Percentiles rank a stretch among this genome's conserved stretches.
phyloP scores from a whole-genome alignment of 2,113 vertebrate species.

The Chlamydotis undulata region DNA sequence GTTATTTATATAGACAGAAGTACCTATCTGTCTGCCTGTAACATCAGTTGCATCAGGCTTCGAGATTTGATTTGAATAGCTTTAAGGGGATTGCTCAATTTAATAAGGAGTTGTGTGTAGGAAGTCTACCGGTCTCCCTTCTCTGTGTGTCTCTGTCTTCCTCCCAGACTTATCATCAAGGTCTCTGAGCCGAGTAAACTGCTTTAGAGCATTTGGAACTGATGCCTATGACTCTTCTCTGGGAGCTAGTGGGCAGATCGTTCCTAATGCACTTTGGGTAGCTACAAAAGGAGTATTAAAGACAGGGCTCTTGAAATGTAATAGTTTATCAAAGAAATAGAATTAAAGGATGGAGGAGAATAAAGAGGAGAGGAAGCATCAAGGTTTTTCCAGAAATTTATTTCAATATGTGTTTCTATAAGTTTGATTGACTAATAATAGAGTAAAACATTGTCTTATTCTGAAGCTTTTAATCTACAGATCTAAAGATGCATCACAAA shows the following conservation, averaged over 20 bases:
- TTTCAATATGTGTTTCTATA: neutral
- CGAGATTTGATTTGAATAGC: neutral
- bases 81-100: neutral
- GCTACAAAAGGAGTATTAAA: neutral
- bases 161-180: neutral
- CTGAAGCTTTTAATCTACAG: neutral
- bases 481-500: neutral
- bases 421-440: neutral
- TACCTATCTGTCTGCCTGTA: neutral
- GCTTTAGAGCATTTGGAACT: neutral
- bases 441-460: neutral
- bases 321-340: neutral
- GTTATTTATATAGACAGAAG: neutral
- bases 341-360: neutral
- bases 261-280: neutral
- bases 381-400: neutral
- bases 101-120: neutral
- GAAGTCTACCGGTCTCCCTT: neutral
- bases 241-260: neutral
- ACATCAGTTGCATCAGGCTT: neutral
- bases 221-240: neutral
- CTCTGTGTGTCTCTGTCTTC: neutral
- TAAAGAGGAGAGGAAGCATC: neutral
- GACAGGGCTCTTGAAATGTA: neutral
- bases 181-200: neutral